These are phyloP conservation scores for Miichthys miiuy DNA, from an alignment of 2,797 vertebrate species.

Conservation along the genomic window DNA sequence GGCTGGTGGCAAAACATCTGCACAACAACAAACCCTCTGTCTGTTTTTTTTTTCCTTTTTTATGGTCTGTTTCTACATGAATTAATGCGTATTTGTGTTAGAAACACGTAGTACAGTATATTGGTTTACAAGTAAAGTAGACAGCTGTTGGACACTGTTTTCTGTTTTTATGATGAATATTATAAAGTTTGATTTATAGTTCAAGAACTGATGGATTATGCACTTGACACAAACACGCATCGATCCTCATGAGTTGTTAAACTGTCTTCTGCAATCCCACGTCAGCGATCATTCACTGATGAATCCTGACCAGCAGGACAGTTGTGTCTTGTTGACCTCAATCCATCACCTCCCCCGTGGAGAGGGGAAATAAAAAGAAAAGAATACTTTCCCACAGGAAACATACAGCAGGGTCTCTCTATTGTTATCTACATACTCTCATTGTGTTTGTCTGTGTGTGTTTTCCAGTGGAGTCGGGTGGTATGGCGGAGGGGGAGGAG, in stretches of 20 bases:
- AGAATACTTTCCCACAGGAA: constrained; percentile 10
- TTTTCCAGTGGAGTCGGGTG: constrained; percentile 36
- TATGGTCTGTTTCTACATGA: background rate
- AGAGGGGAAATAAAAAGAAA: constrained; percentile 11
- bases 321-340: background rate
- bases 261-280: background rate
- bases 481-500: constrained; percentile 92
- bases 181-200: background rate
- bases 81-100: background rate
- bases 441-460: constrained; percentile 23
- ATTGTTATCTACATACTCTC: constrained; percentile 1
- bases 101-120: background rate
- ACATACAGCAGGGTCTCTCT: background rate
- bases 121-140: background rate
- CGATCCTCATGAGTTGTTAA: background rate
- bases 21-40: constrained; percentile 52
- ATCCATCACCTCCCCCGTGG: background rate
- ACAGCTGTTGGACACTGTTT: background rate
- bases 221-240: background rate
- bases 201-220: background rate
- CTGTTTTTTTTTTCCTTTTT: background rate
- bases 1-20: constrained; percentile 51
- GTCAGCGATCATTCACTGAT: background rate
- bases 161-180: background rate
- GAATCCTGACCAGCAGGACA: background rate